Base-by-base conservation (phyloP, 1,140 invertebrate species). In the Cotesia vestalis region DNA sequence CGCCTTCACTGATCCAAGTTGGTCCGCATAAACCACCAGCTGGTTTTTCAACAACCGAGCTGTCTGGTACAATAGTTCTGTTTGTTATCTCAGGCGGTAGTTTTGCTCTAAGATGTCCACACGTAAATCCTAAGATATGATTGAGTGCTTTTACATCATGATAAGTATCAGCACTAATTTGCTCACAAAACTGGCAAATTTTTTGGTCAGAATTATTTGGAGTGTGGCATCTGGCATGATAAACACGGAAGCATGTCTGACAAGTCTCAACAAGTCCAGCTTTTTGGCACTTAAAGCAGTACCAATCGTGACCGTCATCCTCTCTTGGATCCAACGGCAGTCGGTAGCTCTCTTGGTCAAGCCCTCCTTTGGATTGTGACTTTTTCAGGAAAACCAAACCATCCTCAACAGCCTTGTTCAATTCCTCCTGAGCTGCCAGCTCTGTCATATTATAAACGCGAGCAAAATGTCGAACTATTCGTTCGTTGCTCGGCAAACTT, bases 101-200 rank as follows among this genome's bases (percentile, higher is more conserved):
- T 73, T 85, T 86, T 62, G 84, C 84, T 67, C 85, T 86, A 62
- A 86, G 62, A 73, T 86, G 84, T 34, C 84, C 84, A 71, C 84
- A 86, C 0, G 83, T 84, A 11, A 84, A 86, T 52, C 73, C 77
- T 20, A 86, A 72, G 67, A 86, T 86, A 12, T 82, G 81, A 64
- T 86, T 86, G 12, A 86, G 76, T n/a, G 81, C 80, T 12, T 34
- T 46, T 59, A 81, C 82, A 57, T 84, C 78, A 1, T 71, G 27
- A 61, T 77, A 82, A 11, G 72, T 72, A 46, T 81, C 81, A 12
- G 70, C 78, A 64, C 82, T 84, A 67, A 83, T 81, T 62, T 80
- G 80, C 81, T 86, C 83, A 66, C 84, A 86, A 72, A 86, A 84
- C 40, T 71, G 70, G 62, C 84, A 86, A 9, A 83, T 68, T 53